These are phyloP conservation scores for Agrochola lychnidis DNA, from an alignment of 2,888 invertebrate genomes.

Conservation along the genomic window DNA sequence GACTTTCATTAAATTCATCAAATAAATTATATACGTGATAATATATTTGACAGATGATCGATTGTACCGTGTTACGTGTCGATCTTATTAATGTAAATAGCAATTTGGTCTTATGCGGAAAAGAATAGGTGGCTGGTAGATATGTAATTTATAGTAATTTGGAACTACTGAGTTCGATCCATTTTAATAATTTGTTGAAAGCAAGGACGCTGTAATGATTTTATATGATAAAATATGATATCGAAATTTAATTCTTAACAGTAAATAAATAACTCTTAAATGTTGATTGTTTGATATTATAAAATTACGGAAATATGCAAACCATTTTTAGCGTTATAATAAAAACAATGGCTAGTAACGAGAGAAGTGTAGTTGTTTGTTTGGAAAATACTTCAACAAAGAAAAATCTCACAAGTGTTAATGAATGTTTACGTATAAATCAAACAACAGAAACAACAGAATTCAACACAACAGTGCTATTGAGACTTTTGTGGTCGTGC, in stretches of 20 bases:
- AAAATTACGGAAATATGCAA: neutral
- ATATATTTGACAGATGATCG: constrained; percentile 77
- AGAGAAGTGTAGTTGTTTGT: constrained; percentile 3
- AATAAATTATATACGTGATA: constrained; percentile 74
- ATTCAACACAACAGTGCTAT: constrained; percentile 66
- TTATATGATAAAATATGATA: constrained; percentile 29
- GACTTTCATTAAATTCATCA: constrained; percentile 76
- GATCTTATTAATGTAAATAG: constrained; percentile 44
- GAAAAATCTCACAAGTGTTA: constrained; percentile 32
- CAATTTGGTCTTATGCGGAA: constrained; percentile 47
- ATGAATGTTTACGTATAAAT: constrained; percentile 52
- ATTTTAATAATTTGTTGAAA: constrained; percentile 56
- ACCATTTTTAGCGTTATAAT: neutral
- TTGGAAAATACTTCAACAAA: constrained; percentile 34
- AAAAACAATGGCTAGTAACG: neutral
- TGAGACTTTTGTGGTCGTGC: constrained; percentile 59
- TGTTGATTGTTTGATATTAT: neutral
- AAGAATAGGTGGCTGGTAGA: constrained; percentile 23
- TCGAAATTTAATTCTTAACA: neutral
- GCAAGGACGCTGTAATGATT: constrained; percentile 59
- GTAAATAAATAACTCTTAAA: neutral
- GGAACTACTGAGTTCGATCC: constrained; percentile 31
- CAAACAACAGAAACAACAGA: constrained; percentile 55
- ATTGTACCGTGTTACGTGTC: constrained; percentile 62
- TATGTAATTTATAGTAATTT: constrained; percentile 50